Evolutionary conservation across 2,113 vertebrate genomes (phyloP).

Genomic region (Heterochromis multidens): DNA sequence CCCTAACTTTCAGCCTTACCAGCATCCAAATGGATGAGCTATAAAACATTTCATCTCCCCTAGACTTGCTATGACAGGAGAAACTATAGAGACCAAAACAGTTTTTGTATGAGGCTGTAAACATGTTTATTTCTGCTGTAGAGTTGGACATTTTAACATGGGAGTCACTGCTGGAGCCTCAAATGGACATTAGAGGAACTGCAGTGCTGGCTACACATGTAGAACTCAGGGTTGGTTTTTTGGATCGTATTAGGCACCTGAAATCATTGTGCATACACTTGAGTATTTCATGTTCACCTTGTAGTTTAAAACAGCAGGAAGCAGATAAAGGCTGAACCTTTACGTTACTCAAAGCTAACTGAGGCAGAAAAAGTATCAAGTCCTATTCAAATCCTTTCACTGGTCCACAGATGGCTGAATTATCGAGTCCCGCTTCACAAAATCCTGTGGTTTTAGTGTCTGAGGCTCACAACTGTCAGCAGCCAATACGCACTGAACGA

Average conservation of each 20-base stretch:
- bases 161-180: background rate
- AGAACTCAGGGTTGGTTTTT: background rate
- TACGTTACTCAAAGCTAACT: background rate
- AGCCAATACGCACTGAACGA: background rate
- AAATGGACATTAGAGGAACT: background rate
- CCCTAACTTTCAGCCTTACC: too few relatives aligned
- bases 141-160: background rate
- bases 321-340: background rate
- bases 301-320: background rate
- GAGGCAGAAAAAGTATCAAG: background rate
- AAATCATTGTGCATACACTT: background rate
- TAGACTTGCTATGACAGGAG: too few relatives aligned
- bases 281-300: background rate
- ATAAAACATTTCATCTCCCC: too few relatives aligned
- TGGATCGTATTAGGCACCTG: background rate
- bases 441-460: background rate
- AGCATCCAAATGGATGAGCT: too few relatives aligned
- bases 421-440: background rate
- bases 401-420: background rate
- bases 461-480: background rate
- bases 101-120: background rate
- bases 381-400: accelerated
- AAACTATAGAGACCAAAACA: background rate
- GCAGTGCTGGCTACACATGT: background rate
- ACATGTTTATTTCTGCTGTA: background rate